phyloP scores from a whole-genome alignment of 1,140 invertebrate genomes.

The Aethina tumida region DNA sequence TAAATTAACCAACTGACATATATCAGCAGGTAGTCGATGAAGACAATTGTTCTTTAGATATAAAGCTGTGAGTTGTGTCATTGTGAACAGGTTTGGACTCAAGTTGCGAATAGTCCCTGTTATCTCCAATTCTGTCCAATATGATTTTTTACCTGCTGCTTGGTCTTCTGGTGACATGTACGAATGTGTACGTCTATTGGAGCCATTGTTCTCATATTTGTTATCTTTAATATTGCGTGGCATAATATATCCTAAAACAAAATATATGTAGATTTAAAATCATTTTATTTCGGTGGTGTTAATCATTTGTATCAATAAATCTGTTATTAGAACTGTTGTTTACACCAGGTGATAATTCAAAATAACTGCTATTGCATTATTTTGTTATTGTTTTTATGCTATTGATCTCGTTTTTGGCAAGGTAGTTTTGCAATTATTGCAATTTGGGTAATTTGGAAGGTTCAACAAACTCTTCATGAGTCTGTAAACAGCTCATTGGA shows the following conservation, averaged over 20 bases:
- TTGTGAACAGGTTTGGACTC: constrained; percentile 80
- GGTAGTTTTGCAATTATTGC: neutral
- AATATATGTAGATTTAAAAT: constrained; percentile 2
- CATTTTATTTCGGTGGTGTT: neutral
- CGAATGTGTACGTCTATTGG: constrained; percentile 68
- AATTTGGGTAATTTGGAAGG: constrained; percentile 11
- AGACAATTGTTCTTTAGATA: constrained; percentile 95
- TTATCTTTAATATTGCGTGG: constrained; percentile 52
- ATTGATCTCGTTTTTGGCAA: neutral
- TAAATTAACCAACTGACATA: constrained; percentile 72
- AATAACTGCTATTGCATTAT: constrained; percentile 2
- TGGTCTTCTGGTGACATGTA: constrained; percentile 88
- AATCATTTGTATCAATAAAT: neutral
- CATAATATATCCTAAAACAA: constrained; percentile 48
- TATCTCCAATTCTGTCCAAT: constrained; percentile 51
- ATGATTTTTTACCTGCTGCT: constrained; percentile 81
- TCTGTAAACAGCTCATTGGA: constrained; percentile 14
- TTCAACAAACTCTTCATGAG: constrained; percentile 22
- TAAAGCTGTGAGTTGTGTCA: constrained; percentile 82
- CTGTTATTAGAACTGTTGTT: neutral
- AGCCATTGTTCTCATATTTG: constrained; percentile 39
- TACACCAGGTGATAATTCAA: neutral
- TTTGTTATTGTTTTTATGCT: constrained; percentile 1
- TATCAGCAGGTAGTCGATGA: constrained; percentile 78
- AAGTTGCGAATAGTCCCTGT: constrained; percentile 86